Conservation (phyloP, 2,113 vertebrate species). For the Ochotona curzoniae region DNA sequence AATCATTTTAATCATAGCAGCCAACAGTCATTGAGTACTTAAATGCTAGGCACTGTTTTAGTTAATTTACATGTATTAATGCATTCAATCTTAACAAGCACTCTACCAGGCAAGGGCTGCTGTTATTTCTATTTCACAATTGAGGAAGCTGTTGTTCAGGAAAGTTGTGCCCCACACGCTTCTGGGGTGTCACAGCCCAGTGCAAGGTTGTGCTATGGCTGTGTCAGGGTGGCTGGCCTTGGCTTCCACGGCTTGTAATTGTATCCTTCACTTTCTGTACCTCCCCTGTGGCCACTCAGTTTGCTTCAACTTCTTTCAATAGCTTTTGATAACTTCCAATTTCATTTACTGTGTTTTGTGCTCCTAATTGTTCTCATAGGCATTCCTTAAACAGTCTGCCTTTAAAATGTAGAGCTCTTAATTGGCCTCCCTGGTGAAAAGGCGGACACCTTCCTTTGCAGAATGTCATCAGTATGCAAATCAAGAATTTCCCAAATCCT, state of each 20-base stretch:
- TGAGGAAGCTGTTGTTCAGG: background rate
- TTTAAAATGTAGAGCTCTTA: constrained; percentile 71
- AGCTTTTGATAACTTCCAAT: constrained; percentile 67
- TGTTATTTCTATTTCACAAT: constrained; percentile 22
- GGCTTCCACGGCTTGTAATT: background rate
- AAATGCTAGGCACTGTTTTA: constrained; percentile 60
- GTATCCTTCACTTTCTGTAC: background rate
- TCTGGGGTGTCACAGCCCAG: background rate
- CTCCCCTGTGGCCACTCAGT: background rate
- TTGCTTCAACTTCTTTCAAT: constrained; percentile 48
- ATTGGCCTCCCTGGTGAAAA: constrained; percentile 67
- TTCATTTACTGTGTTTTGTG: constrained; percentile 67
- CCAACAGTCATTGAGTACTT: constrained; percentile 4
- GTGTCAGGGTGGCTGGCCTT: background rate
- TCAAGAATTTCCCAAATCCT: background rate
- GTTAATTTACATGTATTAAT: constrained; percentile 74
- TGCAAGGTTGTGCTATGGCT: background rate
- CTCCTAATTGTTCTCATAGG: constrained; percentile 73
- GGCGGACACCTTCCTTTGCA: constrained; percentile 46
- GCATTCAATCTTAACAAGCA: constrained; percentile 60
- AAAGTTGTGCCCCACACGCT: rapidly evolving
- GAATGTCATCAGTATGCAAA: constrained; percentile 68
- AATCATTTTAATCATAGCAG: constrained; percentile 57
- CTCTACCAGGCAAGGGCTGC: background rate
- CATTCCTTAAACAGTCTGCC: constrained; percentile 73